Percentiles rank a stretch among this genome's conserved stretches.
These are phyloP conservation scores for Pseudonaja textilis DNA, from an alignment of 2,113 vertebrate species.

Conservation along the genomic window DNA sequence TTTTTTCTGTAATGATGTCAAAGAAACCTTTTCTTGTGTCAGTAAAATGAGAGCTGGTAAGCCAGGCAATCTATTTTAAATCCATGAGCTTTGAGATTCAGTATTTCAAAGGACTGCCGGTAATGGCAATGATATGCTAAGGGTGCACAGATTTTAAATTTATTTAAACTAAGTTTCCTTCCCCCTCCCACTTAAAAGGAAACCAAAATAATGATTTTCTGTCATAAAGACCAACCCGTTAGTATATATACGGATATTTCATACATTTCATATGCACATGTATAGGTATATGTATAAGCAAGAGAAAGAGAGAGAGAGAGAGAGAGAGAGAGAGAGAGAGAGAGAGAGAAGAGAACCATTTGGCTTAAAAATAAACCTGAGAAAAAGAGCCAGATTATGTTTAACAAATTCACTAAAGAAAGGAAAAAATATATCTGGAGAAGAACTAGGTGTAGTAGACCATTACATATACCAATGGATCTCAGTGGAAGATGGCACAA, in stretches of 20 bases:
- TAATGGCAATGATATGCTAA: slow-evolving; percentile 48
- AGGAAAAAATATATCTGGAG: too few species aligned
- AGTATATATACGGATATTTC: background rate
- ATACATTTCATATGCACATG: too few species aligned
- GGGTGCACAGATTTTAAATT: slow-evolving; percentile 41
- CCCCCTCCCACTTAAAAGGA: slow-evolving; percentile 36
- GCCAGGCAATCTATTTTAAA: slow-evolving; percentile 60
- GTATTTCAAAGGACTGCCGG: slow-evolving; percentile 54
- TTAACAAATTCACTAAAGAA: too few species aligned
- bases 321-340: too few species aligned
- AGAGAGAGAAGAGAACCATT: too few species aligned
- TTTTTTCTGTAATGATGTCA: slow-evolving; percentile 9
- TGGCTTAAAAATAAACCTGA: too few species aligned
- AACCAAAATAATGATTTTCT: slow-evolving; percentile 60
- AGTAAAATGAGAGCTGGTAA: slow-evolving; percentile 41
- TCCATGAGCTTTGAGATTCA: slow-evolving; percentile 41
- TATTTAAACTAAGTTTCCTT: slow-evolving; percentile 55
- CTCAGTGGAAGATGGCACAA: too few species aligned
- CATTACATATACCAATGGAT: too few species aligned
- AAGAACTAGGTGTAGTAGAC: too few species aligned
- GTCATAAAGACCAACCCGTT: slow-evolving; percentile 57
- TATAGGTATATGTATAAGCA: too few species aligned
- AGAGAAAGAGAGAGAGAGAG: too few species aligned
- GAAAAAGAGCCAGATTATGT: too few species aligned
- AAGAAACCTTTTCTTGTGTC: background rate